Evolutionary conservation across 2,113 vertebrate genomes (phyloP).

Genomic region (Gnathonemus echidnorhynchus): DNA sequence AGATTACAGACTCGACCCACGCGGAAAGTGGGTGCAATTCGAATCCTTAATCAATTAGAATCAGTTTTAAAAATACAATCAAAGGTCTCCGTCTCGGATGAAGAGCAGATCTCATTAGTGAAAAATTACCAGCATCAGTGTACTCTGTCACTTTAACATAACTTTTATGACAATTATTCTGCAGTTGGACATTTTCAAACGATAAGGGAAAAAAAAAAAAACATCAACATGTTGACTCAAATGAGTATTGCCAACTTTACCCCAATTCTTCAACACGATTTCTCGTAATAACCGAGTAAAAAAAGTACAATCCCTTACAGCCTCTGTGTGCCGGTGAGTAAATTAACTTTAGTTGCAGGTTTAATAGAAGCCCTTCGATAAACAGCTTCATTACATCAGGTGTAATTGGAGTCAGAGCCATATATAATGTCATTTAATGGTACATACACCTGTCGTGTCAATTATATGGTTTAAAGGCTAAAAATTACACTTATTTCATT

Average conservation of each 20-base stretch:
- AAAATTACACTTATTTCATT: conserved; percentile 1
- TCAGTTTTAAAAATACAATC: background rate
- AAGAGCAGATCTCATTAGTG: background rate
- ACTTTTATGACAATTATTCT: background rate
- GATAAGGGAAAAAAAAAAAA: background rate
- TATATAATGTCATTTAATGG: background rate
- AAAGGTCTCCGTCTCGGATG: background rate
- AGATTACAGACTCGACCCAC: background rate
- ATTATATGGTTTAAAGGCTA: conserved; percentile 4
- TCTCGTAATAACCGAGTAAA: background rate
- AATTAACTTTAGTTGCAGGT: background rate
- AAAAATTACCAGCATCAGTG: background rate
- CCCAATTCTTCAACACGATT: background rate
- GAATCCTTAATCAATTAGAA: background rate
- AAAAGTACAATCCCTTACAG: background rate
- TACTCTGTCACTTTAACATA: background rate
- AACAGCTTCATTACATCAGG: background rate
- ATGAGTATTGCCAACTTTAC: background rate
- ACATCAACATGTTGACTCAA: background rate
- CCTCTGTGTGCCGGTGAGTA: background rate
- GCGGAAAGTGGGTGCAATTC: background rate
- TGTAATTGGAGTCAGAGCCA: background rate
- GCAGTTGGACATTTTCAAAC: background rate
- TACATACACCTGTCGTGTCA: background rate
- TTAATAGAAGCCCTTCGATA: background rate